Conservation (phyloP, 2,888 invertebrate species). For the Caenorhabditis wallacei region DNA sequence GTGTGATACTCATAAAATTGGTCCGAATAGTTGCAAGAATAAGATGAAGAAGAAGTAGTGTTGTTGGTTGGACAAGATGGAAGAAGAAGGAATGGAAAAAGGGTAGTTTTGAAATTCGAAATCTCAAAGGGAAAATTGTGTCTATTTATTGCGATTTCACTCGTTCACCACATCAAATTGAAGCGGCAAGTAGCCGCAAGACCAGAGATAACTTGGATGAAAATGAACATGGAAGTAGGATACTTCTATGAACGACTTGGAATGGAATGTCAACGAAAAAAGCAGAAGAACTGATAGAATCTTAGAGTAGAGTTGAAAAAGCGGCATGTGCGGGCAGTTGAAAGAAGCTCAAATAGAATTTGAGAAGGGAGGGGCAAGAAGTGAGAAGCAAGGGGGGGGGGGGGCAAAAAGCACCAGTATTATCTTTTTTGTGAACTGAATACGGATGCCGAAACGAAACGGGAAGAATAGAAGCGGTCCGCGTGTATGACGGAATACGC, state of each 20-base stretch:
- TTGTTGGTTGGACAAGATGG: conserved; percentile 15
- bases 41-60: conserved; percentile 25
- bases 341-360: conserved; percentile 65
- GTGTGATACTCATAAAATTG: conserved; percentile 36
- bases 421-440: conserved; percentile 63
- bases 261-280: conserved; percentile 4
- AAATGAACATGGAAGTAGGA: background rate
- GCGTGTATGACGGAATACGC: conserved; percentile 35
- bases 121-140: conserved; percentile 65
- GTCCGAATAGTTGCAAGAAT: conserved; percentile 38
- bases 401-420: conserved; percentile 64
- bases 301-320: conserved; percentile 30
- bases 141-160: conserved; percentile 62
- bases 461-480: conserved; percentile 32
- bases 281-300: conserved; percentile 17
- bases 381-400: conserved; percentile 22
- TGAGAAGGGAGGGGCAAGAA: conserved; percentile 45
- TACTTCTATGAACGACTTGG: background rate
- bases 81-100: conserved; percentile 9
- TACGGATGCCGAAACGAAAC: conserved; percentile 56
- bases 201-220: background rate
- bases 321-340: conserved; percentile 59
- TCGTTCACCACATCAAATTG: conserved; percentile 64
- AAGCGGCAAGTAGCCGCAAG: conserved; percentile 9
- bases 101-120: conserved; percentile 54